Percentiles rank a stretch among this genome's conserved stretches.
phyloP scores from a whole-genome alignment of 2,797 vertebrate species.

The Vespertilio murinus region DNA sequence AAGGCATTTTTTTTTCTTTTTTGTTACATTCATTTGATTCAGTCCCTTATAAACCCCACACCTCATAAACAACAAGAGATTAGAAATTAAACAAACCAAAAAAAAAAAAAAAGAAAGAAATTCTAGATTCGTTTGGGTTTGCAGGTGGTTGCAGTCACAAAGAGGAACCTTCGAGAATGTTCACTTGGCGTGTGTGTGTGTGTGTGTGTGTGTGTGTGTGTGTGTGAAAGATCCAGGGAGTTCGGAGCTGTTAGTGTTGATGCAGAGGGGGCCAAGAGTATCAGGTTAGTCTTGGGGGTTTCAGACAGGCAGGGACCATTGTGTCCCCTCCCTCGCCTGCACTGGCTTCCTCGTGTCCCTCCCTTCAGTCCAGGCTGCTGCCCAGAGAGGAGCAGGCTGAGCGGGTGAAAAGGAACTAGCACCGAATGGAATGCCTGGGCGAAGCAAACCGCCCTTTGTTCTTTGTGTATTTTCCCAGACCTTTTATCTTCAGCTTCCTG shows the following conservation, averaged over 20 bases:
- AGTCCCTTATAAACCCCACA: conserved; percentile 85
- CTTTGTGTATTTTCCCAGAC: conserved; percentile 13
- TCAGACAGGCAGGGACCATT: not conserved
- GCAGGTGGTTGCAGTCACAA: conserved; percentile 72
- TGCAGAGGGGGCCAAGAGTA: conserved; percentile 40
- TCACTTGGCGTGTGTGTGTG: not conserved
- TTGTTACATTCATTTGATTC: conserved; percentile 88
- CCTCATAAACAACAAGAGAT: conserved; percentile 83
- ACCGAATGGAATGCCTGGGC: conserved; percentile 50
- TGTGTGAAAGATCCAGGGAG: conserved; percentile 49
- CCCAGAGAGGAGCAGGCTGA: conserved; percentile 5
- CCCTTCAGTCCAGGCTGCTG: not conserved
- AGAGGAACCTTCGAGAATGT: conserved; percentile 67
- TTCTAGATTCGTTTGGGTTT: conserved; percentile 77
- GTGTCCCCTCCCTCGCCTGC: not conserved
- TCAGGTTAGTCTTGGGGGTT: conserved; percentile 51
- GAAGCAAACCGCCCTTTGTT: conserved; percentile 50
- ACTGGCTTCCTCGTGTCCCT: not conserved
- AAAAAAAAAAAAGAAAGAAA: conserved; percentile 41
- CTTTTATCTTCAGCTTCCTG: conserved; percentile 32
- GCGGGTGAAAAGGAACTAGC: conserved; percentile 47
- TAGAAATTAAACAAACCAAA: conserved; percentile 80
- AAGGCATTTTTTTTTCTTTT: conserved; percentile 84
- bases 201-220: conserved; percentile 12
- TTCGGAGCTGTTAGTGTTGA: conserved; percentile 74